Evolutionary conservation across 2,113 vertebrate genomes (phyloP).

Genomic region (Syngnathus scovelli): DNA sequence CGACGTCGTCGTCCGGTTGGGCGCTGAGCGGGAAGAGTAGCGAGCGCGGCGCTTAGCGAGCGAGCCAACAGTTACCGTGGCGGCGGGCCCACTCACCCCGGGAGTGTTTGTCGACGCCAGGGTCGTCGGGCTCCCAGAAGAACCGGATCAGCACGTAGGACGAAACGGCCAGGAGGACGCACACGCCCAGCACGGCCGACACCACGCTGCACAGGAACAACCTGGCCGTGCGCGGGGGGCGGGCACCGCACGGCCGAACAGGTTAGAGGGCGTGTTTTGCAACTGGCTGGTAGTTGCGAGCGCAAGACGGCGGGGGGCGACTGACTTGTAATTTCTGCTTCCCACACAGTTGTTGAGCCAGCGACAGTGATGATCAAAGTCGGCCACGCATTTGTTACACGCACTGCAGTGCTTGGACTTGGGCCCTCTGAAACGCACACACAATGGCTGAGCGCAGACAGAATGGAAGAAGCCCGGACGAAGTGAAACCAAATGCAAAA

Average conservation of each 20-base stretch:
- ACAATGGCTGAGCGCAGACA: no score
- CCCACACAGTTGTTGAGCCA: conserved; percentile 99
- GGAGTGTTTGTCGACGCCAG: conserved; percentile 82
- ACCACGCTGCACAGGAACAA: conserved; percentile 79
- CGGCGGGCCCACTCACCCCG: conserved; percentile 68
- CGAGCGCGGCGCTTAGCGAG: no score
- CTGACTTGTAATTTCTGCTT: conserved; percentile 90
- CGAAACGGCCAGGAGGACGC: conserved; percentile 78
- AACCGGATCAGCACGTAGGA: conserved; percentile 86
- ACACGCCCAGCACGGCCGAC: conserved; percentile 83
- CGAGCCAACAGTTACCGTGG: background rate
- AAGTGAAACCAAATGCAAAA: no score
- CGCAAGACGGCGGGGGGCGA: no score
- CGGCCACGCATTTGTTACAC: conserved; percentile 94
- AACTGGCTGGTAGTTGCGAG: no score
- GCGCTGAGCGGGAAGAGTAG: conserved; percentile 42
- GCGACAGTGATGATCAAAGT: conserved; percentile 96
- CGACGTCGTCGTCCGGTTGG: conserved; percentile 77
- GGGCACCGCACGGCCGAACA: background rate
- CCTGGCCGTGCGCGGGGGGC: conserved; percentile 26
- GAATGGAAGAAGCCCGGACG: no score
- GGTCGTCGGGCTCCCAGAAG: conserved; percentile 80
- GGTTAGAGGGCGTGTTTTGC: no score
- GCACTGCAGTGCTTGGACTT: conserved; percentile 95
- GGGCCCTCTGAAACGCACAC: conserved; percentile 71